These are phyloP conservation scores for Beris chalybata DNA, from an alignment of 2,888 invertebrate species.

Conservation along the genomic window DNA sequence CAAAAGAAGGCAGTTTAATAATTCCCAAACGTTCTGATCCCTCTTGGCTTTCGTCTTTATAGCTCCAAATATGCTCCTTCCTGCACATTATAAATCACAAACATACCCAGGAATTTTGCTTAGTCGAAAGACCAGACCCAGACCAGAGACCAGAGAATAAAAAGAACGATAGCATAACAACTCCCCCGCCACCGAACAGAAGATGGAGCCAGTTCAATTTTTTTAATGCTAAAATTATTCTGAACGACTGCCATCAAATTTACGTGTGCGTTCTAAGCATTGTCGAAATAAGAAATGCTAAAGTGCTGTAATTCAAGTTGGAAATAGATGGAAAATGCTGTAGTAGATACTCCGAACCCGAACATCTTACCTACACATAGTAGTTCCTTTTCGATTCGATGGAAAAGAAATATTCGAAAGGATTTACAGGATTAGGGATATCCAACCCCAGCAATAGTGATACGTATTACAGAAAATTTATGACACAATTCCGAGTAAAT, in stretches of 20 bases:
- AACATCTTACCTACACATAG: no score
- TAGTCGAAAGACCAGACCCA: conserved; percentile 4
- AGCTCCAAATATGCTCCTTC: conserved; percentile 9
- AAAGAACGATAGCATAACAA: conserved; percentile 30
- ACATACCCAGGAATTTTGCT: conserved; percentile 23
- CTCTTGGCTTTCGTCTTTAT: neutral
- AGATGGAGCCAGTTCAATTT: conserved; percentile 17
- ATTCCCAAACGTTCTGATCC: conserved; percentile 12
- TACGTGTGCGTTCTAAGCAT: no score
- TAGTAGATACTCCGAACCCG: no score
- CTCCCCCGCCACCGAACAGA: conserved; percentile 16
- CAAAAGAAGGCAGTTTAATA: conserved; percentile 3
- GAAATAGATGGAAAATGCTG: no score
- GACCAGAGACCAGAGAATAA: conserved; percentile 27
- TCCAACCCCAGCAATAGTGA: no score
- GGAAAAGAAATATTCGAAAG: no score
- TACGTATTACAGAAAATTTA: no score
- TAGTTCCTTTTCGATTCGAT: no score
- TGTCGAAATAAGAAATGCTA: no score
- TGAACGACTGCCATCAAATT: conserved; percentile 19
- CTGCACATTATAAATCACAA: conserved; percentile 24
- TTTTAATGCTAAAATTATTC: conserved; percentile 29
- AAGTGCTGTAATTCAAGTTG: no score
- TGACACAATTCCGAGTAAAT: no score
- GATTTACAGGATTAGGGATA: no score